These are phyloP conservation scores for Drosophila bocqueti DNA, from an alignment of 1,140 invertebrate species.

Conservation along the genomic window DNA sequence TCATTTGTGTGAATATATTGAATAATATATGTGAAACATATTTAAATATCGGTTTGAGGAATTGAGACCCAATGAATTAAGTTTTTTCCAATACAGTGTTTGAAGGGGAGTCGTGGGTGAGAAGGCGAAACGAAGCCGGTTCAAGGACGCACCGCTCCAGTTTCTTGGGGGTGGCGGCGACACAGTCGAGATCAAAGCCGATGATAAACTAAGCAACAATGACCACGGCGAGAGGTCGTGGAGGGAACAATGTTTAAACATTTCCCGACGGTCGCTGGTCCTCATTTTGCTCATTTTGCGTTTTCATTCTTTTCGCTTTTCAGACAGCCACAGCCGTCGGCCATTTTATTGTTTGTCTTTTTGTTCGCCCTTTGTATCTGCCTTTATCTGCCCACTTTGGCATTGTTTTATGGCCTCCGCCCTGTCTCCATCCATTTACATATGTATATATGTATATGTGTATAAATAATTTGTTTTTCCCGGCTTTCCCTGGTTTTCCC, in stretches of 20 bases:
- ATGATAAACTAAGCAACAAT: constrained; percentile 22
- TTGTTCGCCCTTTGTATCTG: constrained; percentile 48
- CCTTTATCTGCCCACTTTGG: constrained; percentile 71
- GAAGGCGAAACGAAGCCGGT: background rate
- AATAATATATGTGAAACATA: background rate
- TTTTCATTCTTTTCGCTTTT: constrained; percentile 27
- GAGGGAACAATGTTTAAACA: constrained; percentile 58
- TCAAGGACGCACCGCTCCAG: constrained; percentile 21
- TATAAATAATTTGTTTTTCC: background rate
- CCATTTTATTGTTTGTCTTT: constrained; percentile 71
- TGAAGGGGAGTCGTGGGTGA: background rate
- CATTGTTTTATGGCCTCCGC: constrained; percentile 66
- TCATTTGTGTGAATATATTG: background rate
- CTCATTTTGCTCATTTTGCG: constrained; percentile 71
- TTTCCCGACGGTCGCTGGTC: constrained; percentile 36
- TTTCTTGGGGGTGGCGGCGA: constrained; percentile 6
- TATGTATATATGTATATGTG: background rate
- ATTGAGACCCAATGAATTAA: background rate
- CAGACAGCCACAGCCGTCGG: constrained; percentile 56
- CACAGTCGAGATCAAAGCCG: constrained; percentile 18
- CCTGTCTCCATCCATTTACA: background rate
- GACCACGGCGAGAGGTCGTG: background rate
- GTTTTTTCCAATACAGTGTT: background rate
- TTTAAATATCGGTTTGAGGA: background rate
- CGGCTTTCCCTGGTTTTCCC: background rate